A percentile compares a stretch with the other conserved stretches of the same genome.
These are phyloP conservation scores for Sternarchorhynchus goeldii DNA, from an alignment of 2,797 vertebrate genomes.

Conservation along the genomic window DNA sequence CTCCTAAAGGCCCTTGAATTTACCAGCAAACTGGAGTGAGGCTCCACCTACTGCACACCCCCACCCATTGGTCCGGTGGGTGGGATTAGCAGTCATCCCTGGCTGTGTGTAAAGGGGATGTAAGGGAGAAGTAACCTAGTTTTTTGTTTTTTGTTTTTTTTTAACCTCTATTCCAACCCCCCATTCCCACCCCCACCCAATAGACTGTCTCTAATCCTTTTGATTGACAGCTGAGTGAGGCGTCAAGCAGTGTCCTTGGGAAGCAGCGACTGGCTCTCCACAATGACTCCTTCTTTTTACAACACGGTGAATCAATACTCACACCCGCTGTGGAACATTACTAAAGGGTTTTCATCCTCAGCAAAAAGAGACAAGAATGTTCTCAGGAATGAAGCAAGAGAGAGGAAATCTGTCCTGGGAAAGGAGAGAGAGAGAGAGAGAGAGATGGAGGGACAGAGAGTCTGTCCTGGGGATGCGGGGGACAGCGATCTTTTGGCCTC, in stretches of 20 bases:
- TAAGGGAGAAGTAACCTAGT: constrained; percentile 12
- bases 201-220: constrained; percentile 12
- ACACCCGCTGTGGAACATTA: background rate
- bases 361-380: background rate
- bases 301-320: background rate
- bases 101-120: background rate
- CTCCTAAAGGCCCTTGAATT: background rate
- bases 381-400: background rate
- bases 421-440: background rate
- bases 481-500: constrained; percentile 41
- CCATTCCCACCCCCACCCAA: background rate
- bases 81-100: no score
- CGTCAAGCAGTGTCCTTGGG: constrained; percentile 36
- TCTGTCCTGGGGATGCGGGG: constrained; percentile 1
- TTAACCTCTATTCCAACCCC: background rate
- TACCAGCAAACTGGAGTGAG: no score
- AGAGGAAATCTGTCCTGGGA: background rate
- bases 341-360: background rate
- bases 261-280: constrained; percentile 10
- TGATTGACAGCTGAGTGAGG: constrained; percentile 27
- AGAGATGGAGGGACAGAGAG: background rate
- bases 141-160: no score
- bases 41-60: background rate
- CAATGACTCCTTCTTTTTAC: constrained; percentile 10
- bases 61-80: background rate